phyloP scores from a whole-genome alignment of 2,113 vertebrate species.

The Cichladusa arquata region DNA sequence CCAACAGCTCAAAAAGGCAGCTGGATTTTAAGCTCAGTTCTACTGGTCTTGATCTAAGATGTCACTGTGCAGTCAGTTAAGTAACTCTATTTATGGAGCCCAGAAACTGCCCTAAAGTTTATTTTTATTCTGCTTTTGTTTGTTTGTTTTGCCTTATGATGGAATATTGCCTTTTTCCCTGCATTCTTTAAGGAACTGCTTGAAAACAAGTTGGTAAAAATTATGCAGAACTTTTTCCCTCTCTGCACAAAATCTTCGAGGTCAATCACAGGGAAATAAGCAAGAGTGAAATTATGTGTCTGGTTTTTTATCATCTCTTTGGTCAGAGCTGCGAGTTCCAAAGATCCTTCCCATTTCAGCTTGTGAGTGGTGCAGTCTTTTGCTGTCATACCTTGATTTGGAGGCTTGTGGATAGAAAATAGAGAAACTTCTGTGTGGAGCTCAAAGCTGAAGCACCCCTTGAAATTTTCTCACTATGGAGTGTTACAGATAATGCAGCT shows the following conservation, averaged over 20 bases:
- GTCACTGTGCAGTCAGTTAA: neutral
- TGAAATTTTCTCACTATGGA: neutral
- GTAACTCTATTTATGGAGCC: neutral
- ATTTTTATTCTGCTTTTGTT: neutral
- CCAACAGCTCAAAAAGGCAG: neutral
- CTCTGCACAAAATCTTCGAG: neutral
- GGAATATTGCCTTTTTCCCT: neutral
- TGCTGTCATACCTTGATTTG: neutral
- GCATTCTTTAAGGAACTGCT: neutral
- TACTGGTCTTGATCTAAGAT: neutral
- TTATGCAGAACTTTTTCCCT: neutral
- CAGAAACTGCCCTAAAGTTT: neutral
- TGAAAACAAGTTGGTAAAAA: neutral
- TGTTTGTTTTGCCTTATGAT: neutral
- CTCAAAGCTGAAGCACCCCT: neutral
- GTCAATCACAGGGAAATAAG: neutral
- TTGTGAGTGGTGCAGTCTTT: neutral
- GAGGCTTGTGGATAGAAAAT: neutral
- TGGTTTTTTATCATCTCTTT: neutral
- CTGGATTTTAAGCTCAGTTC: neutral
- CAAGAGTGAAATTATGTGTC: neutral
- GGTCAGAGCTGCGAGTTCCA: neutral
- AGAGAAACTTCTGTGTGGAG: neutral
- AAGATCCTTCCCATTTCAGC: neutral
- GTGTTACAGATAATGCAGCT: neutral